Evolutionary conservation across 2,113 vertebrate species (phyloP), one percentile per base, ranked within the genome.

Genomic region (Piaya cayana): DNA sequence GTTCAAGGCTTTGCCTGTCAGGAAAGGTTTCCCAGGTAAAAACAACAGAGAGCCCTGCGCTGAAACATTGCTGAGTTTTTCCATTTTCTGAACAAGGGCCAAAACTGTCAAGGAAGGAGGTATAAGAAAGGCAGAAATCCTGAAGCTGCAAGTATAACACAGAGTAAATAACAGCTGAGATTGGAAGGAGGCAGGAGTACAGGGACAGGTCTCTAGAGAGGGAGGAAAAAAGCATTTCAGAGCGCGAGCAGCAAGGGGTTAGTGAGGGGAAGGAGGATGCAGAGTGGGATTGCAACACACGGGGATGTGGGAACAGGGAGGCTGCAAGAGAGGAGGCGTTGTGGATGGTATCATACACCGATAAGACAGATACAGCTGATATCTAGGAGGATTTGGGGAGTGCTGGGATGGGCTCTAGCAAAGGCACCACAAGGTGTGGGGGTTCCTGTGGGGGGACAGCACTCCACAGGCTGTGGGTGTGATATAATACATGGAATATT

Each of bases 341-440:
- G 81, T 3, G 5, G 27, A 25, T 15, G 47, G 32, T 30, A 27
- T 60, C 42, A 60, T 43, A 42, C 4, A 67, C 22, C 43, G 80
- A 22, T 9, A 39, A 32, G 3, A 55, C 1, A 72, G 53, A 56
- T 21, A 4, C 0, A 68, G 9, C n/a, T 42, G 8, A 0, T 8
- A n/a, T 26, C 32, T 42, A 3, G n/a, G 26, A 36, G 15, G 8
- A 65, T 50, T 42, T 53, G 60, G 82, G 71, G 58, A 86, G 49
- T 65, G 22, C 25, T 64, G 58, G 43, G 42, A 64, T 9, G 25
- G 49, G 63, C 62, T 72, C 63, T 43, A 56, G 53, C 19, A 82
- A 62, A 64, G 53, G 58, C 45, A 32, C 5, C n/a, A 14, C 0
- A 12, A 56, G 45, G 6, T 29, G 32, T 9, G 21, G 4, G 26